phyloP scores from a whole-genome alignment of 2,888 invertebrate species.

The Neoitamus cyanurus region DNA sequence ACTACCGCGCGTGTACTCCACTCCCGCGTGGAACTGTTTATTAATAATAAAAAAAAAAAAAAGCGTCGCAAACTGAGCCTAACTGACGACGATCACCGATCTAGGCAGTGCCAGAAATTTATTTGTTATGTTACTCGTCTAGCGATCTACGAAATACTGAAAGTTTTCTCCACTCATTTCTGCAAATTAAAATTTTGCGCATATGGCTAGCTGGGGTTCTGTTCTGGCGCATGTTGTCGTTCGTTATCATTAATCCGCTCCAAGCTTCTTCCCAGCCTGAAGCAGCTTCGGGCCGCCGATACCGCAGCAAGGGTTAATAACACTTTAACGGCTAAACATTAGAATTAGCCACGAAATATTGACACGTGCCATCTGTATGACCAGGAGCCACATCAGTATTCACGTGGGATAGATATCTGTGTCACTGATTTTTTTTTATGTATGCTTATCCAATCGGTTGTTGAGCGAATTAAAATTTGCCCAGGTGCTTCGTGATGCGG shows the following conservation, averaged over 20 bases:
- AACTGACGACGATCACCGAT: background rate
- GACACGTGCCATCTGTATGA: background rate
- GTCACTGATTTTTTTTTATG: background rate
- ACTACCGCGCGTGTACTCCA: background rate
- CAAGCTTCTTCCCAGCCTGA: background rate
- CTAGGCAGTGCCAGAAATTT: background rate
- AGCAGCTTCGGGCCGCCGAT: background rate
- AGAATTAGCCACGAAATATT: background rate
- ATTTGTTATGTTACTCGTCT: background rate
- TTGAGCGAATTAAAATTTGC: background rate
- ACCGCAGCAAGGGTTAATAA: background rate
- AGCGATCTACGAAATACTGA: slow-evolving; percentile 21
- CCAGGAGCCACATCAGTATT: background rate
- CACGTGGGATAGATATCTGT: background rate
- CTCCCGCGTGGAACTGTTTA: background rate
- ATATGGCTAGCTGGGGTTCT: background rate
- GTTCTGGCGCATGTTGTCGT: slow-evolving; percentile 13
- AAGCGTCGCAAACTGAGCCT: background rate
- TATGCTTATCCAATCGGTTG: background rate
- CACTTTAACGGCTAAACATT: background rate
- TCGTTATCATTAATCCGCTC: background rate
- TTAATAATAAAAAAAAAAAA: background rate
- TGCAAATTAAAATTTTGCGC: background rate
- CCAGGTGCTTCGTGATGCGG: background rate
- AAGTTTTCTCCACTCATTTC: background rate